phyloP scores from a whole-genome alignment of 2,888 invertebrate genomes.

The Stenurella melanura region DNA sequence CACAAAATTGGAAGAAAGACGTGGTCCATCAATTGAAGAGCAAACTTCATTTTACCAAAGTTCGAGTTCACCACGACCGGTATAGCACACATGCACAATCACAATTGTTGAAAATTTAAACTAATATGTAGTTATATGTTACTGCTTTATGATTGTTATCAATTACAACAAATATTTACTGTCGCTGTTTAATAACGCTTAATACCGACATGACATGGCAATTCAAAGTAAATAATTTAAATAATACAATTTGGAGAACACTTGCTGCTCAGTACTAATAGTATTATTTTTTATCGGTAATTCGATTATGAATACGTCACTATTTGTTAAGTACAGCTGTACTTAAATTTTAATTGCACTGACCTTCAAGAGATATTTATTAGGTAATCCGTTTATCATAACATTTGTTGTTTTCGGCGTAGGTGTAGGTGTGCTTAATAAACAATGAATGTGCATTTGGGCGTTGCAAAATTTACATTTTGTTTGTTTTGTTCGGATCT shows the following conservation, averaged over 20 bases:
- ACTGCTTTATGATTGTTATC: slow-evolving; percentile 33
- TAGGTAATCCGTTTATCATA: neutral
- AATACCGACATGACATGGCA: slow-evolving; percentile 12
- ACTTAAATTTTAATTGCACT: slow-evolving; percentile 41
- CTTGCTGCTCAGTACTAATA: slow-evolving; percentile 25
- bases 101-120: slow-evolving; percentile 17
- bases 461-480: neutral
- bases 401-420: neutral
- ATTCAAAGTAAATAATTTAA: slow-evolving; percentile 13
- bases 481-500: too few species aligned
- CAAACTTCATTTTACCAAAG: slow-evolving; percentile 39
- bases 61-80: neutral
- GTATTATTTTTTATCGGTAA: slow-evolving; percentile 30
- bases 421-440: neutral
- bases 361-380: slow-evolving; percentile 39
- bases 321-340: slow-evolving; percentile 18
- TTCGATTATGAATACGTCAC: slow-evolving; percentile 28
- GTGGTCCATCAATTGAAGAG: slow-evolving; percentile 53
- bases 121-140: slow-evolving; percentile 18
- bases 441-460: neutral
- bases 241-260: slow-evolving; percentile 7
- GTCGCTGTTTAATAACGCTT: neutral
- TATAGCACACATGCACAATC: neutral
- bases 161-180: slow-evolving; percentile 35
- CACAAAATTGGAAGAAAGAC: slow-evolving; percentile 59